Evolutionary conservation across 2,797 vertebrate species (phyloP).

Genomic region (Xiphorhynchus erythropygius): DNA sequence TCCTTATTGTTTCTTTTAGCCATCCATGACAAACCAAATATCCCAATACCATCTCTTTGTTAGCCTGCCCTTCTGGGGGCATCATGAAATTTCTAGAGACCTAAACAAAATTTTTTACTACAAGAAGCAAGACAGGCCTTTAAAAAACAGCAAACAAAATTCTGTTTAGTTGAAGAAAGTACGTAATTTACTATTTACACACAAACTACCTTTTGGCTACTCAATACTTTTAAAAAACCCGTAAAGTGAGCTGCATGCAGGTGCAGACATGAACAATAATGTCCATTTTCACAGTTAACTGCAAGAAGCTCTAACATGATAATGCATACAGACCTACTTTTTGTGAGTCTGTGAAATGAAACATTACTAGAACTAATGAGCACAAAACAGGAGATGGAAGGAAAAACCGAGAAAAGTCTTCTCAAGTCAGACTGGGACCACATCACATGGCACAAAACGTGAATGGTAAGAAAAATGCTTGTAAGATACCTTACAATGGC

Average conservation of each 20-base stretch:
- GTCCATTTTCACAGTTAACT: not conserved
- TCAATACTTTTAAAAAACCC: not conserved
- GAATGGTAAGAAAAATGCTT: not conserved
- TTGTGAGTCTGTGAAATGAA: not conserved
- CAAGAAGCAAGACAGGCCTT: not conserved
- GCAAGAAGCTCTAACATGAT: not conserved
- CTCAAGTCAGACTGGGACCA: not conserved
- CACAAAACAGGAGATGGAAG: not conserved
- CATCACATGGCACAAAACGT: not conserved
- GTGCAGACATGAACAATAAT: not conserved
- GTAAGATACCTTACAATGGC: not conserved
- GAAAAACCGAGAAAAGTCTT: not conserved
- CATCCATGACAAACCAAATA: not conserved
- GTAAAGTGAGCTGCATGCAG: not conserved
- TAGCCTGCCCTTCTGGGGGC: not conserved
- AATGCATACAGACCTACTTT: not conserved
- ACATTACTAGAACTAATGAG: not conserved
- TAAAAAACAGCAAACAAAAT: not conserved
- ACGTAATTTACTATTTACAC: not conserved
- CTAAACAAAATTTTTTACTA: not conserved
- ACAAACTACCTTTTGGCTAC: not conserved
- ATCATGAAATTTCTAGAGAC: not conserved
- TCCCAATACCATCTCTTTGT: not conserved
- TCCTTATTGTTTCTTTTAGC: not conserved
- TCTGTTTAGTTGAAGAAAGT: not conserved